Base-by-base conservation (phyloP, 2,797 vertebrate genomes). In the Cirrhinus mrigala region DNA sequence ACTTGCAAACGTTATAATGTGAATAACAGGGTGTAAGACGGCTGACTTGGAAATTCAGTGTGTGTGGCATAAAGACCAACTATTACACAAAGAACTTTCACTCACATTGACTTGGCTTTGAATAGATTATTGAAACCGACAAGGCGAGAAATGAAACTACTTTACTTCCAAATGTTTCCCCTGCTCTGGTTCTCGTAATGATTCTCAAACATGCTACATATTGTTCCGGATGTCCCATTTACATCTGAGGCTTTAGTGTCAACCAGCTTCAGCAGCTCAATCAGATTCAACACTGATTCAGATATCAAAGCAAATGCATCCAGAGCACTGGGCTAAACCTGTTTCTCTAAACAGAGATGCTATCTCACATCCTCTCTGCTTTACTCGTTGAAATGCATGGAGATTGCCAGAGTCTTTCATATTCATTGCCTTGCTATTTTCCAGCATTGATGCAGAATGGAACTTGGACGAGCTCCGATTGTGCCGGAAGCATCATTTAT, bases 401-500 rank as follows among this genome's bases (percentile, higher is more conserved):
- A 81, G 62, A 86, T 70, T 84, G 71, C 33, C 46, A 68, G 16
- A 83, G 62, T 44, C 6, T 88, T 62, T 82, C 54, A 50, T 71
- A 40, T 83, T 84, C 48, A 68, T 62, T 15, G 54, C 46, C 24
- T 58, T 24, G 37, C 46, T 83, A 62, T 56, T 56, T 66, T n/a
- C 54, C 68, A 75, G 58, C 58, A 44, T 24, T 56, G 83, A 50
- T 69, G 46, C 68, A 54, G 27, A 83, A 75, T 83, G 33, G 62
- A 85, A 79, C 37, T 58, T 83, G 77, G 54, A 86, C 44, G 84
- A 76, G 82, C 68, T 83, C 12, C 24, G 69, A 79, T 85, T 88
- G 74, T 74, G 79, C 90, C 84, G 64, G 76, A 50, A 84, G 87
- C 86, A 1, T 80, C 70, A n/a, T 76, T 86, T 87, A 86, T 85